phyloP scores from a whole-genome alignment of 1,140 invertebrate species.

The Zelostemma sp. region DNA sequence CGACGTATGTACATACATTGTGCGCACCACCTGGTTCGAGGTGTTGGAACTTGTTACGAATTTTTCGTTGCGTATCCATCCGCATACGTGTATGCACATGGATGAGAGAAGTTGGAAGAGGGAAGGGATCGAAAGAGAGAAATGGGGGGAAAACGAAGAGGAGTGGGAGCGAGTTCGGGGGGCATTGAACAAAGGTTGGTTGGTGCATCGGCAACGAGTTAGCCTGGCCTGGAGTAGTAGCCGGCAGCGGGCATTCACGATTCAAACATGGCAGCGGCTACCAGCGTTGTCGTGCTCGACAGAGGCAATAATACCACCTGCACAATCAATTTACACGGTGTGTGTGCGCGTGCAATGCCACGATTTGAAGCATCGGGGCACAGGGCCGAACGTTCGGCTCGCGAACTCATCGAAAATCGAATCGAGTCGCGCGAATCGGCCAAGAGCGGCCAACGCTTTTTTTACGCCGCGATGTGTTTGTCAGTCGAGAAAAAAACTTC shows the following conservation, averaged over 20 bases:
- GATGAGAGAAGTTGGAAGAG: too few relatives aligned
- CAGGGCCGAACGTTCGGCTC: slow-evolving; percentile 6
- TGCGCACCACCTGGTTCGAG: too few relatives aligned
- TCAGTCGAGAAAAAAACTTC: slow-evolving; percentile 1
- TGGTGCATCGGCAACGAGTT: too few relatives aligned
- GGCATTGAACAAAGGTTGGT: slow-evolving; percentile 62
- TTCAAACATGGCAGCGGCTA: slow-evolving; percentile 84
- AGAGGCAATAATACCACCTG: slow-evolving; percentile 95
- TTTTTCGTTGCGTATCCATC: too few relatives aligned
- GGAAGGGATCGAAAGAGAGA: too few relatives aligned
- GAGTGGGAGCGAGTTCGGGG: slow-evolving; percentile 42
- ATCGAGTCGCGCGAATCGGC: slow-evolving; percentile 17
- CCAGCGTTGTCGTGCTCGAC: slow-evolving; percentile 92
- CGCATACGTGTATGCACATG: too few relatives aligned
- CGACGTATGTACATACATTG: too few relatives aligned
- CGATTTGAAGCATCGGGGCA: slow-evolving; percentile 5
- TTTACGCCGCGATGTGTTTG: slow-evolving; percentile 1
- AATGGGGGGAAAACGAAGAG: slow-evolving; percentile 12
- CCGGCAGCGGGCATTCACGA: slow-evolving; percentile 64
- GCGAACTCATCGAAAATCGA: slow-evolving; percentile 21
- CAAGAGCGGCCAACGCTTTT: not conserved
- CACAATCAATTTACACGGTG: slow-evolving; percentile 94
- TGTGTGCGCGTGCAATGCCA: slow-evolving; percentile 41
- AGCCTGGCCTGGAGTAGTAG: too few relatives aligned
- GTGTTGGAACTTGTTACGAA: too few relatives aligned